phyloP scores from a whole-genome alignment of 2,888 invertebrate species.

The Lepas anatifera region DNA sequence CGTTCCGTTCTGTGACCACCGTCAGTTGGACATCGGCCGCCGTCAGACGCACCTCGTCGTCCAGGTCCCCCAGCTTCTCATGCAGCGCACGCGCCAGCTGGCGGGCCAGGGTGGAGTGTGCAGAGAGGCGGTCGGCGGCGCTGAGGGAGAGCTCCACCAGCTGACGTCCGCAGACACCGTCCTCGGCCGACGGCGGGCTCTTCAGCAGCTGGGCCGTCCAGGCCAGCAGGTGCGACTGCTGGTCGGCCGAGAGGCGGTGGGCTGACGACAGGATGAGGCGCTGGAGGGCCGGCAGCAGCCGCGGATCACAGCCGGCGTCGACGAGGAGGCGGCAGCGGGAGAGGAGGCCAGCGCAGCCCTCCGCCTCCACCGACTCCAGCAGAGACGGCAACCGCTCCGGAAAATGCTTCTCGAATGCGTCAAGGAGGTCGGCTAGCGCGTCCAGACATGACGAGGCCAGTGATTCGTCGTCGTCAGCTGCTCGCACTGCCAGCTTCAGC shows the following conservation, averaged over 20 bases:
- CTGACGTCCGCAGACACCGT: conserved; percentile 17
- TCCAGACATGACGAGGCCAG: background rate
- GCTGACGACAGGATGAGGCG: background rate
- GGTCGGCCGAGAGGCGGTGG: background rate
- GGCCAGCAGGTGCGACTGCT: conserved; percentile 18
- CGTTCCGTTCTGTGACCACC: conserved; percentile 19
- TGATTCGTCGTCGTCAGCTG: background rate
- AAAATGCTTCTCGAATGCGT: background rate
- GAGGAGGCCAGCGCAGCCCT: background rate
- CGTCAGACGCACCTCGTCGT: conserved; percentile 17
- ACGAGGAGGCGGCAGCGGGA: background rate
- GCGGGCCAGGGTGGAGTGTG: conserved; percentile 17
- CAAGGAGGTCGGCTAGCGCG: background rate
- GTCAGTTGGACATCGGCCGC: conserved; percentile 14
- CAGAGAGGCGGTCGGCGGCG: conserved; percentile 19
- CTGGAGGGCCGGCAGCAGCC: background rate
- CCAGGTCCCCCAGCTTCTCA: conserved; percentile 21
- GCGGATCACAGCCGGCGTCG: background rate
- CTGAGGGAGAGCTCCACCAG: conserved; percentile 19
- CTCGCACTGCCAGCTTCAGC: background rate
- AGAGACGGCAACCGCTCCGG: background rate
- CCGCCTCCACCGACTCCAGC: background rate
- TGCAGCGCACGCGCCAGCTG: conserved; percentile 21
- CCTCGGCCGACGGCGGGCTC: conserved; percentile 17
- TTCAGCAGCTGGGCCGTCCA: conserved; percentile 19